A percentile compares a stretch with the other conserved stretches of the same genome.
Evolutionary conservation across 2,888 invertebrate species (phyloP).

Genomic region (Scrobipalpa atriplicella): DNA sequence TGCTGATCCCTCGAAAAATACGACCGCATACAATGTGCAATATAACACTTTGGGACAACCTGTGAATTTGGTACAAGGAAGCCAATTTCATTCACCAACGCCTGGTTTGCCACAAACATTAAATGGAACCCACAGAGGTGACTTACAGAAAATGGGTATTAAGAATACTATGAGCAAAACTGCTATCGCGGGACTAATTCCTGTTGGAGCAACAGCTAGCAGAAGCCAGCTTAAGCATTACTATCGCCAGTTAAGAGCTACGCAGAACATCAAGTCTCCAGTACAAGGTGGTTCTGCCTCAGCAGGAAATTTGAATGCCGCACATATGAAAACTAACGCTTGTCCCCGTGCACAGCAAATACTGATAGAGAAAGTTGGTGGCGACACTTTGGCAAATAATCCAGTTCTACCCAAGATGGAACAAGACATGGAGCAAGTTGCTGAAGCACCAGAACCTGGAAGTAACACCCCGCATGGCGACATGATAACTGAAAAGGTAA

Average conservation of each 20-base stretch:
- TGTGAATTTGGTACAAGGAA: slow-evolving; percentile 59
- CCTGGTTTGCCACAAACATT: slow-evolving; percentile 62
- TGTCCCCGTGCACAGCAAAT: slow-evolving; percentile 24
- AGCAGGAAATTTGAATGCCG: slow-evolving; percentile 55
- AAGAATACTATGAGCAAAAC: slow-evolving; percentile 72
- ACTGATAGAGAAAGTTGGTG: slow-evolving; percentile 63
- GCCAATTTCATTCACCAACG: slow-evolving; percentile 47
- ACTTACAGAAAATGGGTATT: slow-evolving; percentile 38
- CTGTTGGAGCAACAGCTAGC: slow-evolving; percentile 56
- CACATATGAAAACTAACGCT: slow-evolving; percentile 29
- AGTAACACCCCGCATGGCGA: slow-evolving; percentile 44
- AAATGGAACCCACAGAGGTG: not conserved
- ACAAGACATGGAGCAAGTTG: slow-evolving; percentile 47
- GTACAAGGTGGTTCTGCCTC: slow-evolving; percentile 52
- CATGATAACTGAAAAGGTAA: slow-evolving; percentile 43
- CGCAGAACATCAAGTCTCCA: slow-evolving; percentile 56
- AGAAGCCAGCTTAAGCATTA: slow-evolving; percentile 66
- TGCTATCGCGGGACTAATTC: slow-evolving; percentile 55
- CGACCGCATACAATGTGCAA: slow-evolving; percentile 35
- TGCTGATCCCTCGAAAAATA: slow-evolving; percentile 60
- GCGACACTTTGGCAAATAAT: slow-evolving; percentile 59
- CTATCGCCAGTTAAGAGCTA: slow-evolving; percentile 71
- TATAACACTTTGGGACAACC: slow-evolving; percentile 75
- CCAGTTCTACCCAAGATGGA: slow-evolving; percentile 43
- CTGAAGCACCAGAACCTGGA: slow-evolving; percentile 49